Evolutionary conservation across 1,140 invertebrate species (phyloP), one percentile per base, ranked within the genome.

Genomic region (Neodiprion lecontei): DNA sequence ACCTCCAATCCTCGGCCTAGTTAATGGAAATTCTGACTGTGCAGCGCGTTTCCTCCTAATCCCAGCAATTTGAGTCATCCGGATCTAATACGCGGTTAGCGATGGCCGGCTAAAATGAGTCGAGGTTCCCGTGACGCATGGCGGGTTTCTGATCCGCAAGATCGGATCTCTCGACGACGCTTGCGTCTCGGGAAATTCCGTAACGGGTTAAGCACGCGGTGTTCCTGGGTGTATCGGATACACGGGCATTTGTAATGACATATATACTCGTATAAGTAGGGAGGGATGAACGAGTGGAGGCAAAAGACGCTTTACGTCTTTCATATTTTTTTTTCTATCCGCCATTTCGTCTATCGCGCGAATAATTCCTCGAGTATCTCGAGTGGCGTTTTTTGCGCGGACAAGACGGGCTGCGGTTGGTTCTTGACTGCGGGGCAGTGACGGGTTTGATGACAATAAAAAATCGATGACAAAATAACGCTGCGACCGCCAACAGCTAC

Each of bases 1-100:
- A 74, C 81, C 81, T 81, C 77, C 77, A 83, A 86, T 88, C 86
- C 85, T 86, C 84, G 83, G 84, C 86, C 86, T 80, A 81, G 80
- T 85, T 88, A 86, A 87, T 88, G 53, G 53, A 9, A 61, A 61
- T 61, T 61, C 53, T 61, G 53, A 61, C 9, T 61, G 53, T 61
- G 53, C 28, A 40, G 28, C 53, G 53, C 7, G 53, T 14, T 61
- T 61, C 53, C 53, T 61, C 53, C 53, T 61, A 61, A 61, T 61
- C 53, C 53, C n/a, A 61, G 53, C 53, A 61, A 61, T 61, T 61
- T 61, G 11, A 61, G 53, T 14, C 53, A 9, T 61, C 53, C 53
- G n/a, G 53, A 61, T 61, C 53, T 61, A 61, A 9, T 14, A 17
- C 53, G 53, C n/a, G 4, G 53, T 61, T 61, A 61, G 53, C 9